A percentile compares a stretch with the other conserved stretches of the same genome.
phyloP scores from a whole-genome alignment of 2,113 vertebrate genomes.

The Urocolius indicus region DNA sequence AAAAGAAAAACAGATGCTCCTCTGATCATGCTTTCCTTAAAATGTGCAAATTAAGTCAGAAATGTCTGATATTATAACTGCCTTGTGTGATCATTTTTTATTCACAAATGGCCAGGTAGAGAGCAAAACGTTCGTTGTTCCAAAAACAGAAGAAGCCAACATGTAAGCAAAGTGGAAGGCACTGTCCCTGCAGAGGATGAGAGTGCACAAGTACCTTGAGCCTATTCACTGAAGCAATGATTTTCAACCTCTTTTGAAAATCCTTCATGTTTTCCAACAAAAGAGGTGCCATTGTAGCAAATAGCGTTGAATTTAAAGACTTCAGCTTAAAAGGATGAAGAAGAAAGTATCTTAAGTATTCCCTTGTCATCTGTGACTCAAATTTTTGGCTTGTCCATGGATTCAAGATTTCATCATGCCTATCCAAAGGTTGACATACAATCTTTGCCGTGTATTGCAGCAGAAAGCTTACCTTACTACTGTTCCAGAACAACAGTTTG shows the following conservation, averaged over 20 bases:
- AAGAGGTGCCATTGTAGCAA: background rate
- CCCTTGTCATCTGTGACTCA: fast-evolving
- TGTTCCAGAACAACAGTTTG: background rate
- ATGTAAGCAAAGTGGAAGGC: background rate
- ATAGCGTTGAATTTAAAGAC: background rate
- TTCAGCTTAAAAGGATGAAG: background rate
- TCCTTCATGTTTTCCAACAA: background rate
- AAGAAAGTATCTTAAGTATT: background rate
- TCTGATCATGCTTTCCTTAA: background rate
- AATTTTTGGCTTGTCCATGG: background rate
- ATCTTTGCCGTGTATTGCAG: background rate
- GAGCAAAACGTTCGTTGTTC: background rate
- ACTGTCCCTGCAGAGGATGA: background rate
- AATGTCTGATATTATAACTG: background rate
- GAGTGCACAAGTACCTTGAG: background rate
- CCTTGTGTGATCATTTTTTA: background rate
- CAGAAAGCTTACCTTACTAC: background rate
- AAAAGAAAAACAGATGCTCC: background rate
- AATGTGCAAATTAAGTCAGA: background rate
- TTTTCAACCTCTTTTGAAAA: background rate
- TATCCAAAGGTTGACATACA: background rate
- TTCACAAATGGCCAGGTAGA: background rate
- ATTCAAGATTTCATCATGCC: background rate
- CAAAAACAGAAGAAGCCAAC: background rate
- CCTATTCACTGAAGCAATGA: background rate